These are phyloP conservation scores for Takifugu ocellatus DNA, from an alignment of 2,797 vertebrate genomes.

Conservation along the genomic window DNA sequence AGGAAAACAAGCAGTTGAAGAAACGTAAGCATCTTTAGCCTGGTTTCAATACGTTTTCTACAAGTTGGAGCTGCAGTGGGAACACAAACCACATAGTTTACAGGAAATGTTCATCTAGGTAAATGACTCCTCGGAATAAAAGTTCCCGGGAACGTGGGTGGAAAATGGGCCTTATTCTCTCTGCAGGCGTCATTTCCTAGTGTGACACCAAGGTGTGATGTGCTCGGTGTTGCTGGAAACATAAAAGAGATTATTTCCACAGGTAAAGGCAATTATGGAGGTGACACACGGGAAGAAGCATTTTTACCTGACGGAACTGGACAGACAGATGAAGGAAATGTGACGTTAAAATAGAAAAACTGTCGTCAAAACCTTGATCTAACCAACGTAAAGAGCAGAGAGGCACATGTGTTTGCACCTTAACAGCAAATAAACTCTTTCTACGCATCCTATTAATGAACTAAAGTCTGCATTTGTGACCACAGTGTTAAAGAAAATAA, in stretches of 20 bases:
- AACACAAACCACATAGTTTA: no score
- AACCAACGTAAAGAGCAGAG: slow-evolving; percentile 4
- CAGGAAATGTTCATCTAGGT: no score
- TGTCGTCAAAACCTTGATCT: slow-evolving; percentile 2
- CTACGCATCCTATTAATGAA: not conserved
- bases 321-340: slow-evolving; percentile 76
- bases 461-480: not conserved
- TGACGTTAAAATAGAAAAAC: not conserved
- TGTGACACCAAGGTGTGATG: not conserved
- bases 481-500: slow-evolving; percentile 77
- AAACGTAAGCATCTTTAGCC: no score
- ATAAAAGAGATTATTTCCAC: slow-evolving; percentile 12
- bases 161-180: no score
- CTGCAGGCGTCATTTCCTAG: no score
- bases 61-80: no score
- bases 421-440: not conserved
- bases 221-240: not conserved
- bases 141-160: no score
- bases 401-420: no score
- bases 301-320: slow-evolving; percentile 84
- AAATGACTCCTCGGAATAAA: no score
- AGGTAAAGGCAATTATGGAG: slow-evolving; percentile 94
- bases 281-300: slow-evolving; percentile 93
- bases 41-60: no score
- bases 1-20: no score